These are phyloP conservation scores for Daphoenositta chrysoptera DNA, from an alignment of 2,113 vertebrate species.

Conservation along the genomic window DNA sequence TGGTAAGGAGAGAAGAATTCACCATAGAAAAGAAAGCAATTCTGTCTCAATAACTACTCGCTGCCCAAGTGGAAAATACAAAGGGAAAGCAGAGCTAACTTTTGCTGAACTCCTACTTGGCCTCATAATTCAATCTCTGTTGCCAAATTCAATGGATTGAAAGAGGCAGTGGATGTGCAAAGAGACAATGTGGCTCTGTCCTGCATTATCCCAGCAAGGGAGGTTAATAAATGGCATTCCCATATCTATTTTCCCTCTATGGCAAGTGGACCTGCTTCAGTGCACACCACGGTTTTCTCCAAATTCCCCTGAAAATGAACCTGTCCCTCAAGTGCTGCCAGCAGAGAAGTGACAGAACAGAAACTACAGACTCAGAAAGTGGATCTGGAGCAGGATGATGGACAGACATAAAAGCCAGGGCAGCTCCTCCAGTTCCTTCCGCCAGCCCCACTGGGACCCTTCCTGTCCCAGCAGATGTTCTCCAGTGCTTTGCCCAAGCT, in stretches of 20 bases:
- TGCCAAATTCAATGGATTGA: background rate
- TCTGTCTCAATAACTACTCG: background rate
- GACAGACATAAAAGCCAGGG: conserved; percentile 9
- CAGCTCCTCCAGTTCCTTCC: background rate
- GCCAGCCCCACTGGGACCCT: background rate
- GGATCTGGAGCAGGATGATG: conserved; percentile 17
- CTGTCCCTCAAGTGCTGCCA: background rate
- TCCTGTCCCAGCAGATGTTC: conserved; percentile 27
- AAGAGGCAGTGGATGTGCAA: background rate
- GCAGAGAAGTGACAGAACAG: background rate
- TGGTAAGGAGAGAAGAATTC: background rate
- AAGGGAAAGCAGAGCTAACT: background rate
- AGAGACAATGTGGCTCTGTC: background rate
- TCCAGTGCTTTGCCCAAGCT: background rate
- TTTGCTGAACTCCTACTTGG: background rate
- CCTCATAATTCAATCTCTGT: background rate
- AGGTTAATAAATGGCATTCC: background rate
- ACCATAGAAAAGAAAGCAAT: background rate
- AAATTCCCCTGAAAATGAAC: background rate
- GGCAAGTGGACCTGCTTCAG: background rate
- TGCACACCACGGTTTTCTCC: background rate
- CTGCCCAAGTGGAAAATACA: background rate
- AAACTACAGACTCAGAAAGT: background rate
- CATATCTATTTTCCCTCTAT: background rate
- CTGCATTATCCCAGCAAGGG: background rate